These are phyloP conservation scores for Hemicrepidius hirtus DNA, from an alignment of 2,888 invertebrate genomes.

Conservation along the genomic window DNA sequence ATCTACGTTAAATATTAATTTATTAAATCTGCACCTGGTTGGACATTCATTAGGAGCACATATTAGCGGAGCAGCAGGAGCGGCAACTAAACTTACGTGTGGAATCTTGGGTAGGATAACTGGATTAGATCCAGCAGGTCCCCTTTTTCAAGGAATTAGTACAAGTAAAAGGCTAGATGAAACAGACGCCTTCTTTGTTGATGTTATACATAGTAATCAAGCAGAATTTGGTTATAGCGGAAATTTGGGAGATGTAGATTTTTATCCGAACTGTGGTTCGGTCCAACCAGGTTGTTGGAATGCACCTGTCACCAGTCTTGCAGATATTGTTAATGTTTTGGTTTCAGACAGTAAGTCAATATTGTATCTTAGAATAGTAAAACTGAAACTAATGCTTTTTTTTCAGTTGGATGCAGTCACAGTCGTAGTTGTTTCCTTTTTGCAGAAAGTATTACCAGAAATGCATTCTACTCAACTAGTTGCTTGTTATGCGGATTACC, in stretches of 20 bases:
- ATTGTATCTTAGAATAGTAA: too few relatives aligned
- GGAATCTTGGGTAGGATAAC: slow-evolving; percentile 4
- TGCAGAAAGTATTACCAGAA: background rate
- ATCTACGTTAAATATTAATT: background rate
- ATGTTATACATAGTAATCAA: slow-evolving; percentile 15
- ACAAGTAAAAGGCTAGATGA: background rate
- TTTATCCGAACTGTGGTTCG: slow-evolving; percentile 35
- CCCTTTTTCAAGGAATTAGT: background rate
- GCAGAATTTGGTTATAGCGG: slow-evolving; percentile 14
- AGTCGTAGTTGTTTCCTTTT: background rate
- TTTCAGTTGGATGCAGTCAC: slow-evolving; percentile 1
- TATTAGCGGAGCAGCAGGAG: background rate
- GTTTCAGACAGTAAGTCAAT: slow-evolving; percentile 9
- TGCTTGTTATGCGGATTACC: background rate
- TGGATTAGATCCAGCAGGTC: slow-evolving; percentile 17
- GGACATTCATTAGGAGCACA: slow-evolving; percentile 9
- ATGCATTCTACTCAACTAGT: slow-evolving; percentile 19
- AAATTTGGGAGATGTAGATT: slow-evolving; percentile 28
- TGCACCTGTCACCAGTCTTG: background rate
- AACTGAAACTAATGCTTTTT: too few relatives aligned
- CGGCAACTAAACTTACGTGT: background rate
- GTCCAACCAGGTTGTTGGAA: slow-evolving; percentile 26
- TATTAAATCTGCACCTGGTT: background rate
- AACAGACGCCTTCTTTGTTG: slow-evolving; percentile 9
- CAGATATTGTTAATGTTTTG: background rate